Conservation (phyloP, 2,888 invertebrate genomes). For the Antheraea yamamai region DNA sequence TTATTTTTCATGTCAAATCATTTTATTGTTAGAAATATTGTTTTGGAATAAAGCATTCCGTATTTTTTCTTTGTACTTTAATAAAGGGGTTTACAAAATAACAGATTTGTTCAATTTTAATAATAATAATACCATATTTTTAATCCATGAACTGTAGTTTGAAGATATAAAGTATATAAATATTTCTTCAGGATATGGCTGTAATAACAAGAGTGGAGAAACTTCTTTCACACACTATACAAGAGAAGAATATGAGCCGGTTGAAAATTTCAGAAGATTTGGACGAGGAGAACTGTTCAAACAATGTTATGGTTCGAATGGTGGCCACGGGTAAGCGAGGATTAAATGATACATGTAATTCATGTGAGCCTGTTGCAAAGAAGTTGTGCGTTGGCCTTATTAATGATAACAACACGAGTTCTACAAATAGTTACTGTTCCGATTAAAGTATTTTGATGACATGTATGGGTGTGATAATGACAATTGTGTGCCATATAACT, state of each 20-base stretch:
- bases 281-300: constrained; percentile 58
- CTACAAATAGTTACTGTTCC: constrained; percentile 58
- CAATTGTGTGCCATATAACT: constrained; percentile 2
- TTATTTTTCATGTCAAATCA: no score
- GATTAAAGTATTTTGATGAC: constrained; percentile 33
- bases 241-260: constrained; percentile 43
- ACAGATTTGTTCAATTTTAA: neutral
- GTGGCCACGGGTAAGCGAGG: constrained; percentile 55
- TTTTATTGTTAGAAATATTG: no score
- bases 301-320: constrained; percentile 37
- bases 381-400: constrained; percentile 49
- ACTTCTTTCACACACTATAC: constrained; percentile 49
- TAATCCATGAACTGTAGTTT: neutral
- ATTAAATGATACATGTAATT: constrained; percentile 56
- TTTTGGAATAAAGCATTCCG: no score
- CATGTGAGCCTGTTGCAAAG: constrained; percentile 66
- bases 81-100: no score
- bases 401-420: constrained; percentile 53
- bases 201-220: constrained; percentile 65
- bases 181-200: constrained; percentile 55
- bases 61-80: no score
- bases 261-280: constrained; percentile 42
- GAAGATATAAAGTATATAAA: constrained; percentile 16
- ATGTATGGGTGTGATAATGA: neutral
- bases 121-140: neutral